Evolutionary conservation across 2,113 vertebrate species (phyloP).

Genomic region (Mustela nigripes): DNA sequence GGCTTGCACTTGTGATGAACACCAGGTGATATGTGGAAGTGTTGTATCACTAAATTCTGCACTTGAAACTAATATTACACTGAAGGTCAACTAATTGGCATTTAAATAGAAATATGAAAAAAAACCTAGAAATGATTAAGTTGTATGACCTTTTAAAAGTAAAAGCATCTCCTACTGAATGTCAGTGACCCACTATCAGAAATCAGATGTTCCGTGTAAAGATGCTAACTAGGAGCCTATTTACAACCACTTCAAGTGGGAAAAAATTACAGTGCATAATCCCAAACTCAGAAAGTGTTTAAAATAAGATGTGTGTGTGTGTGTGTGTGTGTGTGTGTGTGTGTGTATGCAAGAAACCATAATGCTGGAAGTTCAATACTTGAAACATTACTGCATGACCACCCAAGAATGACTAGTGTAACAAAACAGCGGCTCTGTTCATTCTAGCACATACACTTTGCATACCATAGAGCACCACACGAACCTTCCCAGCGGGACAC

Average conservation of each 20-base stretch:
- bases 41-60: background rate
- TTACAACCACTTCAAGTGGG: background rate
- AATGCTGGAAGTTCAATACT: background rate
- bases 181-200: background rate
- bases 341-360: background rate
- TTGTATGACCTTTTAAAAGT: background rate
- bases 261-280: background rate
- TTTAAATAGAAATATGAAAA: background rate
- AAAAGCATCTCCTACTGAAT: background rate
- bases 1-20: background rate
- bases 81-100: background rate
- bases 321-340: no score
- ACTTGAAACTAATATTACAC: background rate
- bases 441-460: no score
- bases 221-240: background rate
- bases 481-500: background rate
- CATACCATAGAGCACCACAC: accelerated
- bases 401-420: background rate
- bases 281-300: background rate
- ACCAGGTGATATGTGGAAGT: background rate
- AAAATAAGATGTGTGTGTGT: background rate
- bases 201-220: background rate
- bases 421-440: background rate
- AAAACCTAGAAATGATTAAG: background rate
- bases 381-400: background rate